Percentiles rank a stretch among this genome's conserved stretches.
Evolutionary conservation across 2,888 invertebrate genomes (phyloP).

Genomic region (Macrophya alboannulata): DNA sequence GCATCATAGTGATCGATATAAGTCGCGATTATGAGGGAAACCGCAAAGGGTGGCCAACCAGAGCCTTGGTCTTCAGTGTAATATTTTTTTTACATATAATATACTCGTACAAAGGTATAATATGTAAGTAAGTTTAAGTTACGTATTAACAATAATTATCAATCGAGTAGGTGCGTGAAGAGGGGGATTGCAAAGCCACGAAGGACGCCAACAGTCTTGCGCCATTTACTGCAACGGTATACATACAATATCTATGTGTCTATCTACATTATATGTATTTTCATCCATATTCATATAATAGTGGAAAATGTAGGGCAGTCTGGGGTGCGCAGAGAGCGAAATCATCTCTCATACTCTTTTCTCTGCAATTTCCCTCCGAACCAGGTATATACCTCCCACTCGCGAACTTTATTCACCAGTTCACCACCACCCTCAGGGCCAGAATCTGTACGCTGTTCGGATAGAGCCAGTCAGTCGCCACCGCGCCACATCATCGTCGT

Average conservation of each 20-base stretch:
- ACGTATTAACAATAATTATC: slow-evolving; percentile 16
- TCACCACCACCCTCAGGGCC: slow-evolving; percentile 41
- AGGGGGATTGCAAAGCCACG: slow-evolving; percentile 26
- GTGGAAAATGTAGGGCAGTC: slow-evolving; percentile 26
- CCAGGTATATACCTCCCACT: slow-evolving; percentile 32
- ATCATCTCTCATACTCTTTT: slow-evolving; percentile 28
- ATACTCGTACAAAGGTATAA: neutral
- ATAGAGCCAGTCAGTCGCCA: slow-evolving; percentile 34
- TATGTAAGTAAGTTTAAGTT: neutral
- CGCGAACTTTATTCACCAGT: slow-evolving; percentile 45
- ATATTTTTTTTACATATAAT: neutral
- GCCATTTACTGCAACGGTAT: neutral
- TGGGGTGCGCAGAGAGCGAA: slow-evolving; percentile 31
- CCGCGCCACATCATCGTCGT: slow-evolving; percentile 38
- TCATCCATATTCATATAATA: slow-evolving; percentile 40
- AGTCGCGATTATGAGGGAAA: neutral
- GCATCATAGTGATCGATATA: neutral
- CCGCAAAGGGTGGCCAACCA: neutral
- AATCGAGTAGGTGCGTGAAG: neutral
- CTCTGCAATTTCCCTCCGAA: slow-evolving; percentile 16
- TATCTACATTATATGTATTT: slow-evolving; percentile 25
- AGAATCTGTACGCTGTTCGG: slow-evolving; percentile 19
- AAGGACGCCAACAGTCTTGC: slow-evolving; percentile 30
- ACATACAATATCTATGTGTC: neutral
- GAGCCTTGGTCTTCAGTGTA: neutral